Evolutionary conservation across 2,797 vertebrate species (phyloP), one percentile per base, ranked within the genome.

Genomic region (Sebastes jordani): DNA sequence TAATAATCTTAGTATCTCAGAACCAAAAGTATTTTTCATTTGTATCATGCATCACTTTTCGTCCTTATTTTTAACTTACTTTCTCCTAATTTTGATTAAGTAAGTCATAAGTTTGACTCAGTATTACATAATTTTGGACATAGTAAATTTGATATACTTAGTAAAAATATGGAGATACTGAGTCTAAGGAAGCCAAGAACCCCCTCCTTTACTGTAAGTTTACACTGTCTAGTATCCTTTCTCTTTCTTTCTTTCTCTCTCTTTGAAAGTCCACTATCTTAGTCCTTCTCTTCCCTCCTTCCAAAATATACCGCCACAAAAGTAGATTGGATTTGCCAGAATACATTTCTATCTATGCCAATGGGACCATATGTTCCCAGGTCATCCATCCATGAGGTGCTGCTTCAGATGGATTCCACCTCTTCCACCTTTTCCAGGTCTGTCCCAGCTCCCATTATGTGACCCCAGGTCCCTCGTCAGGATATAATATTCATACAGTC

Each of bases 241-340:
- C 25, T 63, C n/a, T 9, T 11, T 68, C 14, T 14, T 14, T 22
- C 27, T 14, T 9, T 14, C 14, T 56, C 14, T 69, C 49, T 30
- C 65, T 81, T 18, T 83, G 20, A 78, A 63, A 52, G 29, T 78
- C 29, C 42, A 14, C 27, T 18, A 27, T 70, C 29, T 75, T 22
- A 1, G 25, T 56, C 42, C 64, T 64, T 75, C 22, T 75, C 34
- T 70, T 55, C 27, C 18, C 36, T 71, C 29, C 27, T 64, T 69
- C 73, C 67, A 61, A 68, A 81, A 73, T 70, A 75, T 70, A 78
- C 81, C 29, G 66, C 79, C 75, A 76, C 56, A 76, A 63, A 38
- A 76, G 75, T 55, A 79, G 67, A 89, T 82, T 88, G 85, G 85
- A 89, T 88, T 87, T 84, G 72, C 79, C 82, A 79, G 67, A 87